phyloP scores from a whole-genome alignment of 2,113 vertebrate genomes.

The Limnothrissa miodon region DNA sequence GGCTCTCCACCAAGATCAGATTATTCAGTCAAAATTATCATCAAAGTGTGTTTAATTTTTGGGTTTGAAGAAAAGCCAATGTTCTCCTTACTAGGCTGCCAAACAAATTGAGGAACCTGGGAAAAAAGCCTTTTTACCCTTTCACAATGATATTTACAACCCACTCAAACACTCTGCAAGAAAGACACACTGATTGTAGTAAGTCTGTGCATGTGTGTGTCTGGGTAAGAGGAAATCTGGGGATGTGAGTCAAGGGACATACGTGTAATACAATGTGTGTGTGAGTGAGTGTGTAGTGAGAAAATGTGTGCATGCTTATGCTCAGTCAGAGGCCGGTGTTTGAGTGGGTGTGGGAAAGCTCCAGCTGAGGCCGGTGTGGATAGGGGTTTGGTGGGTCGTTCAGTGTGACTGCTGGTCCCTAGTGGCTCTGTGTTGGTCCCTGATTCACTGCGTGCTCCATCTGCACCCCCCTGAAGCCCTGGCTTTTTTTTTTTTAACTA shows the following conservation, averaged over 20 bases:
- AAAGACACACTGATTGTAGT: not conserved
- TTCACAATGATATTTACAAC: slow-evolving; percentile 25
- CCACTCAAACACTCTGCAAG: not conserved
- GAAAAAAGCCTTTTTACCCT: slow-evolving; percentile 15
- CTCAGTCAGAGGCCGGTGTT: not conserved
- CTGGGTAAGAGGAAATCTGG: slow-evolving; percentile 35
- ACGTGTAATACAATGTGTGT: not conserved
- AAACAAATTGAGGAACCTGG: slow-evolving; percentile 7
- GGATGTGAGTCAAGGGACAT: slow-evolving; percentile 45
- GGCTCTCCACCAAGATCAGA: not conserved
- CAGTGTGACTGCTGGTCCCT: slow-evolving; percentile 49
- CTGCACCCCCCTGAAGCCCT: slow-evolving; percentile 45
- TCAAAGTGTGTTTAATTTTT: not conserved
- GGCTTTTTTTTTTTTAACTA: slow-evolving; percentile 45
- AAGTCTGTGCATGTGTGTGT: not conserved
- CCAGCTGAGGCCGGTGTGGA: slow-evolving; percentile 7
- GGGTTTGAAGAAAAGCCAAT: not conserved
- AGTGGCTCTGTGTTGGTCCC: slow-evolving; percentile 56
- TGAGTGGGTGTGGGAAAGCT: slow-evolving; percentile 41
- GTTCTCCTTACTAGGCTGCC: not conserved
- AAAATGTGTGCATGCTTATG: not conserved
- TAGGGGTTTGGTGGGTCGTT: slow-evolving; percentile 14
- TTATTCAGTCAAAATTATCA: not conserved
- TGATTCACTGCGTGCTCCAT: slow-evolving; percentile 59
- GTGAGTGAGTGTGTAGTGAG: slow-evolving; percentile 25